These are phyloP conservation scores for Naja naja DNA, from an alignment of 2,113 vertebrate species.

Conservation along the genomic window DNA sequence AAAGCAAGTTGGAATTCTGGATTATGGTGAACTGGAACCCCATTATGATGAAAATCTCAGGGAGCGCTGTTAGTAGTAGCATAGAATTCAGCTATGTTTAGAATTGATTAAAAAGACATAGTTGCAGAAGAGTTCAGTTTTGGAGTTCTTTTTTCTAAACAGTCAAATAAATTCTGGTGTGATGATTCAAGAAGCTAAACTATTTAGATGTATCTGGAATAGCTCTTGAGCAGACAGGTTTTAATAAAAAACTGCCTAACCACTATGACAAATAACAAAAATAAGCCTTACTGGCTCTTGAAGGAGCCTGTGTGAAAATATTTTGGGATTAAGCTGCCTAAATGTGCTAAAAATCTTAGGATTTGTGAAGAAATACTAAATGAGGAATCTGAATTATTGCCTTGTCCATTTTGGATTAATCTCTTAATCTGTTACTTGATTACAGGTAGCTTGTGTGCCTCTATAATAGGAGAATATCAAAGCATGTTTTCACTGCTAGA, in stretches of 20 bases:
- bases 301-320: background rate
- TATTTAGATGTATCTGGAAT: background rate
- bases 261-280: background rate
- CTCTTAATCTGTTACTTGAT: background rate
- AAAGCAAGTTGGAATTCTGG: background rate
- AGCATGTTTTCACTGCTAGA: background rate
- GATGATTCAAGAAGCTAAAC: background rate
- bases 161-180: background rate
- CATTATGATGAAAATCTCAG: background rate
- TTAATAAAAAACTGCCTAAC: background rate
- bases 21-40: background rate
- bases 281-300: background rate
- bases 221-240: background rate
- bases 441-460: background rate
- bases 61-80: background rate
- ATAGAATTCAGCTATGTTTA: background rate
- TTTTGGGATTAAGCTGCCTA: background rate
- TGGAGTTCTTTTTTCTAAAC: background rate
- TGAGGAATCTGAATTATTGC: background rate
- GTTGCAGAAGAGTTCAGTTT: background rate
- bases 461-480: background rate
- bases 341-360: background rate
- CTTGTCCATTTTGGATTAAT: background rate
- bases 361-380: background rate
- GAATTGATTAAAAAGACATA: background rate